Percentiles rank a stretch among this genome's conserved stretches.
These are phyloP conservation scores for Paramormyrops hopkinsi DNA, from an alignment of 2,797 vertebrate species.

Conservation along the genomic window DNA sequence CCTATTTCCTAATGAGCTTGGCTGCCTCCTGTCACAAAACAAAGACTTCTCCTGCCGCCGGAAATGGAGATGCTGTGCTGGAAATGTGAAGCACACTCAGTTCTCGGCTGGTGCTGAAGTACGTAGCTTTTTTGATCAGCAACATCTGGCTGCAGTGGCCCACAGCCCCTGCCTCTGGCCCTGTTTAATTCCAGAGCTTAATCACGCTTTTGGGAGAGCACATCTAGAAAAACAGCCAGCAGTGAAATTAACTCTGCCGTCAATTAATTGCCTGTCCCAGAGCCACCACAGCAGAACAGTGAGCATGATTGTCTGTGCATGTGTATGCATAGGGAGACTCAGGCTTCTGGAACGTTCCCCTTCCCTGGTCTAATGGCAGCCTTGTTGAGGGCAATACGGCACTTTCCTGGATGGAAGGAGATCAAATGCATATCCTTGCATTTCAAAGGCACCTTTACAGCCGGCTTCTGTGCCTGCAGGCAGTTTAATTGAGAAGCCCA, in stretches of 20 bases:
- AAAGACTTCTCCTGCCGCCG: neutral
- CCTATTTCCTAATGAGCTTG: neutral
- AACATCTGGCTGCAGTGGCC: neutral
- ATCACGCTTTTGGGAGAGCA: neutral
- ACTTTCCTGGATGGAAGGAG: neutral
- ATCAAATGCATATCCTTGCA: neutral
- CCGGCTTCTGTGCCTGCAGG: neutral
- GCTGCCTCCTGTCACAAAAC: neutral
- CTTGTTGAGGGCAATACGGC: neutral
- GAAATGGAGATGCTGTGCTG: neutral
- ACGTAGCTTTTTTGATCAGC: neutral
- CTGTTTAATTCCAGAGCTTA: neutral
- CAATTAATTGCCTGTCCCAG: neutral
- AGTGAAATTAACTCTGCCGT: neutral
- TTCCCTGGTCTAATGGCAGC: neutral
- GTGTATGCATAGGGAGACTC: neutral
- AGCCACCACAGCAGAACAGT: neutral
- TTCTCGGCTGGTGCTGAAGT: neutral
- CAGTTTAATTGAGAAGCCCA: neutral
- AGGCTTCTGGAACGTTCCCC: neutral
- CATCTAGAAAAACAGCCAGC: neutral
- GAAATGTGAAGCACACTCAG: neutral
- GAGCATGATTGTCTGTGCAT: neutral
- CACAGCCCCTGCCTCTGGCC: neutral
- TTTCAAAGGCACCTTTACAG: slow-evolving; percentile 9